Evolutionary conservation across 37 sponge, comb jelly and placozoan species (phyloP), one percentile per base, ranked within the genome.

Genomic region (Amphimedon queenslandica): DNA sequence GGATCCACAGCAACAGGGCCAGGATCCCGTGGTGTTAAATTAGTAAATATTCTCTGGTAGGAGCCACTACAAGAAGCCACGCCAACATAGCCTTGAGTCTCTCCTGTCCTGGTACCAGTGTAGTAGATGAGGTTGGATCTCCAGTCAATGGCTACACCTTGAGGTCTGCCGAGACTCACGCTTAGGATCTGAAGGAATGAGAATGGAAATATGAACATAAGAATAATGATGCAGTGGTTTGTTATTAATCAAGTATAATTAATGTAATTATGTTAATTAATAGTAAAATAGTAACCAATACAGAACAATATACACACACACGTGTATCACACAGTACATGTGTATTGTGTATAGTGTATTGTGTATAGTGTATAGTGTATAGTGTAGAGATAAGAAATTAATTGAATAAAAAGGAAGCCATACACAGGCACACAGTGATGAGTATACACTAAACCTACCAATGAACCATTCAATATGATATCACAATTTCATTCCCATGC

Each of bases 121-220:
- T 71, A 83, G 57, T 83, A 83, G 23, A 76, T 37, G 56, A 69
- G 76, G 66, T 70, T 83, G 2, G 71, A 51, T 0, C 24, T 42
- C 77, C 76, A 83, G 57, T 83, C 84, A 34, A 83, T 42, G 24
- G 84, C 84, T 0, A 83, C 55, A 31, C 84, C 77, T 0, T 37
- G 18, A 28, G 84, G 72, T 18, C 51, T 28, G 16, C 63, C 24
- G 23, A 76, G 64, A 31, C 75, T 71, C 0, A 1, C 10, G 25
- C 23, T 32, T 25, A 83, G 31, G 8, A 83, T 35, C 84, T 82
- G 57, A 16, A 61, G n/a, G 20, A 13, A 53, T 13, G 55, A 61
- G 8, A 61, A 8, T 6, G 18, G 29, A 28, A 13, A 13, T 61
- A 32, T 31, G 29, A 61, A 4, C 25, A 61, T 61, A 61, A 18